phyloP scores from a whole-genome alignment of 30 jellyfish, hydroid and myxozoan genomes.

The Mastigias papua region DNA sequence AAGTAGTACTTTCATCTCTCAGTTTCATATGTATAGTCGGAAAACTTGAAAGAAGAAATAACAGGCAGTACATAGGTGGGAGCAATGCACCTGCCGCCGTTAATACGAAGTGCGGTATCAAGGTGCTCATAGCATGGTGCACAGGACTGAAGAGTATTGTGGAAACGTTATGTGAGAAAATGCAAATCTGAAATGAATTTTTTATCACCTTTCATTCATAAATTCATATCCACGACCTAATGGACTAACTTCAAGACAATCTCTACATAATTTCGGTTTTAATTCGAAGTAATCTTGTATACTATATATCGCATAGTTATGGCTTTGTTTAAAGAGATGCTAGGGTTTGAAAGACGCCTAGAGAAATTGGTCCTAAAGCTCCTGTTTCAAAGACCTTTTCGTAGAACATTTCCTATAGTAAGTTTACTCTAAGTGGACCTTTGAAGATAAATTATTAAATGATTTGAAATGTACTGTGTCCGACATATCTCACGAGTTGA shows the following conservation, averaged over 20 bases:
- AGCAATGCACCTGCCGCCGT: neutral
- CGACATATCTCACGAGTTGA: too few relatives aligned
- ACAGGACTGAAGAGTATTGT: neutral
- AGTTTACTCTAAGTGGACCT: too few relatives aligned
- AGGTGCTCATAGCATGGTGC: constrained; percentile 9
- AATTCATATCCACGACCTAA: neutral
- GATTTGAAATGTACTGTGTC: too few relatives aligned
- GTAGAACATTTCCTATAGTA: too few relatives aligned
- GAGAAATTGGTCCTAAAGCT: too few relatives aligned
- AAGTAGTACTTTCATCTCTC: neutral
- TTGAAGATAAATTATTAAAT: too few relatives aligned
- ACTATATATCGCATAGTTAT: neutral
- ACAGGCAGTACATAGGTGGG: neutral
- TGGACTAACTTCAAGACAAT: neutral
- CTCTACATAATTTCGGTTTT: neutral
- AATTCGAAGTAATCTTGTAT: neutral
- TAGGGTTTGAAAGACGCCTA: neutral
- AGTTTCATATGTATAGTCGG: neutral
- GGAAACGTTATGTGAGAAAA: constrained; percentile 8
- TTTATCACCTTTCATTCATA: neutral
- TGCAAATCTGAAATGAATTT: neutral
- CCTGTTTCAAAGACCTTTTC: too few relatives aligned
- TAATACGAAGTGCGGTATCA: neutral
- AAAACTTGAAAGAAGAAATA: neutral
- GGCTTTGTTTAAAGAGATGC: neutral